These are phyloP conservation scores for Orchestes rusci DNA, from an alignment of 2,888 invertebrate species.

Conservation along the genomic window DNA sequence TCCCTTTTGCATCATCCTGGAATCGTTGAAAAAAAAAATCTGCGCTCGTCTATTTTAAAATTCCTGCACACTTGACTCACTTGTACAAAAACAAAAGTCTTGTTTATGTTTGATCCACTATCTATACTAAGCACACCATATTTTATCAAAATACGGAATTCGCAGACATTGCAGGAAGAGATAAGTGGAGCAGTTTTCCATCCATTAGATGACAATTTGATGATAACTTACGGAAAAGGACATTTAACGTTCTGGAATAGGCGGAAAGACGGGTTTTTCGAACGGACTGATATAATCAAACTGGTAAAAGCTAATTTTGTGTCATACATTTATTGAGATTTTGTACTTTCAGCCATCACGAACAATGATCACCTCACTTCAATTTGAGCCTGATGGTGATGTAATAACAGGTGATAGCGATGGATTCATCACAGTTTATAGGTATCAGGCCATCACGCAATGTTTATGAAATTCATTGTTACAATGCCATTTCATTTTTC, in stretches of 20 bases:
- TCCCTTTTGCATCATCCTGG: too few species aligned
- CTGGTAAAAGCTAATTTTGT: conserved; percentile 54
- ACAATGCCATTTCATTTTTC: too few species aligned
- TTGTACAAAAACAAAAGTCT: too few species aligned
- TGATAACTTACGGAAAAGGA: conserved; percentile 86
- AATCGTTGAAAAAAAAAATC: too few species aligned
- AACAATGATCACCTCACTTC: conserved; percentile 77
- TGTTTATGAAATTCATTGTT: background rate
- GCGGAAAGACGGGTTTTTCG: conserved; percentile 84
- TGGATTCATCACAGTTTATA: conserved; percentile 86
- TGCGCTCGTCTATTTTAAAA: too few species aligned
- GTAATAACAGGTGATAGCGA: conserved; percentile 89
- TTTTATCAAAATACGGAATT: conserved; percentile 19
- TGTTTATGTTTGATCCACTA: too few species aligned
- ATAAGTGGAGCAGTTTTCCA: conserved; percentile 85
- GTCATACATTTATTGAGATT: too few species aligned
- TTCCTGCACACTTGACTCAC: too few species aligned
- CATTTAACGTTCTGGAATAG: conserved; percentile 91
- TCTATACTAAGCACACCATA: too few species aligned
- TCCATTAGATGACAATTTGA: conserved; percentile 82
- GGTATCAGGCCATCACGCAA: conserved; percentile 45
- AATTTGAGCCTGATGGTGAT: conserved; percentile 87
- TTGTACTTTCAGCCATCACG: conserved; percentile 63
- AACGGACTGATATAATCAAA: conserved; percentile 81
- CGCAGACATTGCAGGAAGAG: conserved; percentile 81